Evolutionary conservation across 1,140 invertebrate genomes (phyloP).

Genomic region (Bombus polaris): DNA sequence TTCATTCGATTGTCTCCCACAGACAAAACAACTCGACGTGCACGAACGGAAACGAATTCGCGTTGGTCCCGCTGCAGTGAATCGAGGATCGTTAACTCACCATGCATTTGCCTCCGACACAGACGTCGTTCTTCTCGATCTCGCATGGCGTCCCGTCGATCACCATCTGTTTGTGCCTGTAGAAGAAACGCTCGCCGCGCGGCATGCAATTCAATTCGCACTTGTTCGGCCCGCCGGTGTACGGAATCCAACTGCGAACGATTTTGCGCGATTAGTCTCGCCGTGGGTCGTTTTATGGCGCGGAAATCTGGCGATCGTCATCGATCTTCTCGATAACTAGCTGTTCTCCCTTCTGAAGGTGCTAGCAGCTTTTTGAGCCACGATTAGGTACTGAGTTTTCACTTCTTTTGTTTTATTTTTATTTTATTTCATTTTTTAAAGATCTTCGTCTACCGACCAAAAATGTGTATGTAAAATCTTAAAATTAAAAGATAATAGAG

Average conservation of each 20-base stretch:
- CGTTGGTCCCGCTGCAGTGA: not conserved
- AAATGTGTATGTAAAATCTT: no score
- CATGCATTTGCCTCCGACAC: conserved; percentile 95
- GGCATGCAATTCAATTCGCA: conserved; percentile 99
- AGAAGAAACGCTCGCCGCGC: conserved; percentile 95
- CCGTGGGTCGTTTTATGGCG: not conserved
- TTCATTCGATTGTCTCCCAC: no score
- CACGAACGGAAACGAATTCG: not conserved
- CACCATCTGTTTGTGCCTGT: conserved; percentile 92
- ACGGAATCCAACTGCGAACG: conserved; percentile 90
- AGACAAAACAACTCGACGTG: not conserved
- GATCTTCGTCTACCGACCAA: no score
- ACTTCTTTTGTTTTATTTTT: no score
- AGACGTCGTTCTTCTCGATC: conserved; percentile 92
- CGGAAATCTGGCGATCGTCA: not conserved
- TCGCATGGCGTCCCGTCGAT: conserved; percentile 95
- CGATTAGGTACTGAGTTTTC: no score
- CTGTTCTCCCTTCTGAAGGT: not conserved
- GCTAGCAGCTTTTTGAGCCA: not conserved
- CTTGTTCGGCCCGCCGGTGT: conserved; percentile 92
- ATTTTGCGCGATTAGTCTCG: conserved; percentile 35
- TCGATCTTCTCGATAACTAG: conserved; percentile 26
- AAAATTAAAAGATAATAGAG: no score
- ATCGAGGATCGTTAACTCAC: conserved; percentile 82
- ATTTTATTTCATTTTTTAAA: no score